Conservation (phyloP, 1,140 invertebrate species). For the Berghia stephanieae region DNA sequence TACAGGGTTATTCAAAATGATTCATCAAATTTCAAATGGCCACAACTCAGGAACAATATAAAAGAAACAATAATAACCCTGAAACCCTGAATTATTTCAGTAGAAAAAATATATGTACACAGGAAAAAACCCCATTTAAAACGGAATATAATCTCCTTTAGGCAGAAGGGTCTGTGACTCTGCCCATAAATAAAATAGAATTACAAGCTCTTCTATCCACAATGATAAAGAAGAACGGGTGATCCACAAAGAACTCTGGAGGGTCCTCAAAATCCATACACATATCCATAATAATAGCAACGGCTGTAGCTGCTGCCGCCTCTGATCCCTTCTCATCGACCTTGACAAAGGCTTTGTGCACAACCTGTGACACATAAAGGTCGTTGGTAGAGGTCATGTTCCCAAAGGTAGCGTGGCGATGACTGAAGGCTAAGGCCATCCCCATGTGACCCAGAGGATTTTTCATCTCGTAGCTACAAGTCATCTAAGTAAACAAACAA, state of each 20-base stretch:
- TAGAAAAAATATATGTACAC: too few relatives aligned
- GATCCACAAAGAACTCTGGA: slow-evolving; percentile 76
- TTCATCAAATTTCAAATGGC: too few relatives aligned
- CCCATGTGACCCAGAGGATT: slow-evolving; percentile 62
- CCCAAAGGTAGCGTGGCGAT: slow-evolving; percentile 42
- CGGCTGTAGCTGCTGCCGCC: slow-evolving; percentile 67
- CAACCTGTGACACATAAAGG: slow-evolving; percentile 55
- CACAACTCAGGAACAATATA: too few relatives aligned
- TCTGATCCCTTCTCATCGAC: slow-evolving; percentile 69
- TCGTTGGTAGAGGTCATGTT: slow-evolving; percentile 44
- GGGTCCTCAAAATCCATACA: background rate
- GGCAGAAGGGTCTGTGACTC: slow-evolving; percentile 38
- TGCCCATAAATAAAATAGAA: slow-evolving; percentile 62
- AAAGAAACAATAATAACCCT: too few relatives aligned
- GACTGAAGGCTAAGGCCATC: slow-evolving; percentile 41
- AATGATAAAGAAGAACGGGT: slow-evolving; percentile 83
- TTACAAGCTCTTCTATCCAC: slow-evolving; percentile 68
- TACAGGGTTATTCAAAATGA: too few relatives aligned
- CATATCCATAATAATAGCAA: slow-evolving; percentile 67
- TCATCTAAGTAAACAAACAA: too few relatives aligned
- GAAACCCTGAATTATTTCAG: too few relatives aligned
- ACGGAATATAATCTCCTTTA: too few relatives aligned
- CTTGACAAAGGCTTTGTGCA: slow-evolving; percentile 71
- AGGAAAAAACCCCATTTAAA: too few relatives aligned
- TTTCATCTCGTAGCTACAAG: slow-evolving; percentile 38